These are phyloP conservation scores for Beris chalybata DNA, from an alignment of 2,888 invertebrate genomes.

Conservation along the genomic window DNA sequence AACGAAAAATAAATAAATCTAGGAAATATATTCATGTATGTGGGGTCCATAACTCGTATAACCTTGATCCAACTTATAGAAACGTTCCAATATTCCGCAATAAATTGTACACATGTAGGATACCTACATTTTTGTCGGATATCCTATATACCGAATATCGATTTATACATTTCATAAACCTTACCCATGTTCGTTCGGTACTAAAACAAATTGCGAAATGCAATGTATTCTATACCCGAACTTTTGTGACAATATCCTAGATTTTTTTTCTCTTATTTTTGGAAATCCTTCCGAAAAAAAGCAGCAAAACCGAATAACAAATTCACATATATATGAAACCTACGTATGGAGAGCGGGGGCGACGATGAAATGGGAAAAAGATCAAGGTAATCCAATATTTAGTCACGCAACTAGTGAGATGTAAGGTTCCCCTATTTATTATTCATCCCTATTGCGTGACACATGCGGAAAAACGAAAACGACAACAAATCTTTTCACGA, in stretches of 20 bases:
- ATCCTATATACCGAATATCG: conserved; percentile 12
- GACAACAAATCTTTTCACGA: conserved; percentile 27
- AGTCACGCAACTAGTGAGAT: conserved; percentile 32
- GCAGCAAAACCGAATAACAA: neutral
- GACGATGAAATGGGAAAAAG: conserved; percentile 8
- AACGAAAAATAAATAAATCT: too few species aligned
- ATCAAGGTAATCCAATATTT: conserved; percentile 33
- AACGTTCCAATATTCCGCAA: conserved; percentile 19
- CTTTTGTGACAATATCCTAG: conserved; percentile 30
- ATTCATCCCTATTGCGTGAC: conserved; percentile 32
- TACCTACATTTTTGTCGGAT: neutral
- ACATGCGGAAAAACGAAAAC: conserved; percentile 30
- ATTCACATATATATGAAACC: neutral
- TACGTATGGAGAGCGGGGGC: neutral
- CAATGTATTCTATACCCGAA: conserved; percentile 29
- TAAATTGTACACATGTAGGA: conserved; percentile 14
- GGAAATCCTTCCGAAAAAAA: conserved; percentile 27
- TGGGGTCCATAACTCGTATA: conserved; percentile 25
- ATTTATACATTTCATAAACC: conserved; percentile 24
- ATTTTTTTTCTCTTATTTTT: conserved; percentile 11
- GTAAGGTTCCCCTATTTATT: conserved; percentile 25
- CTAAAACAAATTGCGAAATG: conserved; percentile 30
- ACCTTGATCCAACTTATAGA: conserved; percentile 30
- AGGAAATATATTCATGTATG: too few species aligned
- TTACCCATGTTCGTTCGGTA: conserved; percentile 17